Base-by-base conservation (phyloP, 2,888 invertebrate species). In the Polydrusus pterygomalis region DNA sequence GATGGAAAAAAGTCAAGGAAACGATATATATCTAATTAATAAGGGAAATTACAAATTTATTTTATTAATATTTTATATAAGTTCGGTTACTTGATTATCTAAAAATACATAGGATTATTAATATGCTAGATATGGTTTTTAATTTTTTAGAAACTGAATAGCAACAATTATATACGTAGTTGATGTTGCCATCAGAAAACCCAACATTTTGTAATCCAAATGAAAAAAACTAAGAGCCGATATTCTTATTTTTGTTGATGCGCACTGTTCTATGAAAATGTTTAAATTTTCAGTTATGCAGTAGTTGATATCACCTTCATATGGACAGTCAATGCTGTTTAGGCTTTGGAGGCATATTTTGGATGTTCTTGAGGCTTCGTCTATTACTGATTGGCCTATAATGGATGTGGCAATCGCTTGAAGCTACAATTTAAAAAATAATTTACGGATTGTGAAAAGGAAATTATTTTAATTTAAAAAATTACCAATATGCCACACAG, bases 171-270 rank as follows among this genome's bases (percentile, higher is more conserved):
- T n/a, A 54, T 54, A 54, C 1, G 54, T 54, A 20, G 54, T 54
- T 10, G 25, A 54, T 1, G 54, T 30, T n/a, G 25, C n/a, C n/a
- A 54, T 0, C 11, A 54, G 11, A 20, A 54, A 54, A 13, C 58
- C 38, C 10, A 60, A 10, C 58, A 58, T 60, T 38, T 17, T 38
- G 15, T 60, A 60, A 60, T 60, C 58, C 18, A 60, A 60, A 38
- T 60, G 1, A 38, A 60, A 60, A 38, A 60, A 9, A 38, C 15
- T 38, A 0, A 3, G 38, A 11, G 58, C 58, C 6, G 58, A 38
- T 18, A 60, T 13, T 18, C 11, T 60, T 15, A 60, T 38, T 38
- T 38, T 60, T 17, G 11, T 3, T 9, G 11, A 3, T 11, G 38
- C 13, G 7, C 58, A 60, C 38, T 60, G 58, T 18, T 60, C 58